Base-by-base conservation (phyloP, 2,113 vertebrate genomes). In the Platysteira castanea region DNA sequence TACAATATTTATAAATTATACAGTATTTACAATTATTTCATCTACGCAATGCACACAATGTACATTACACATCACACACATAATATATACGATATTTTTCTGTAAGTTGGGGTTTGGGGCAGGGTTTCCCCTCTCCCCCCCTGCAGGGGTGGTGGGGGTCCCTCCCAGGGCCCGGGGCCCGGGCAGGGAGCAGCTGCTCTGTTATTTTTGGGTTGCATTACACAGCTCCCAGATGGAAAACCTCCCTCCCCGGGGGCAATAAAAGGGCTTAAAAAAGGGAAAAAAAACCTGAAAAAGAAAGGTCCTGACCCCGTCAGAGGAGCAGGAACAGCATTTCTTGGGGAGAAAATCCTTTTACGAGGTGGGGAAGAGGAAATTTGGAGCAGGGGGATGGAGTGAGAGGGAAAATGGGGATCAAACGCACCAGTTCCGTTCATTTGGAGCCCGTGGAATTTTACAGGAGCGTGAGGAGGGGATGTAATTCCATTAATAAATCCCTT, bases 141-240 rank as follows among this genome's bases (percentile, higher is more conserved):
- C 52, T 47, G 39, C 39, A 23, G 31, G 49, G 80, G 30, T 74
- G 52, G 1, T 52, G 60, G n/a, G 73, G 82, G n/a, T 74, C 52
- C 30, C 59, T 67, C 26, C 60, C 82, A 11, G 65, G 52, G n/a
- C 59, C 67, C 75, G 60, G 77, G 65, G 42, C 57, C 52, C 44
- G 26, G 64, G 23, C 23, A 56, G 4, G 71, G 37, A 69, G 30
- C 3, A 13, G 70, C 59, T 16, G 0, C 0, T 6, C 53, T 98
- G 96, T 98, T 98, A 91, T 96, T 97, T 94, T 98, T 96, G 95
- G 96, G 96, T 98, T 97, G 73, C 50, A 41, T 98, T 98, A 94
- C 98, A 96, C 31, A 27, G 93, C 73, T 91, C 92, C 96, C 95
- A 90, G 92, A 82, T 90, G 84, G 94, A 93, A 96, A 97, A 61